These are phyloP conservation scores for Drosophila asahinai DNA, from an alignment of 1,140 invertebrate genomes.

Conservation along the genomic window DNA sequence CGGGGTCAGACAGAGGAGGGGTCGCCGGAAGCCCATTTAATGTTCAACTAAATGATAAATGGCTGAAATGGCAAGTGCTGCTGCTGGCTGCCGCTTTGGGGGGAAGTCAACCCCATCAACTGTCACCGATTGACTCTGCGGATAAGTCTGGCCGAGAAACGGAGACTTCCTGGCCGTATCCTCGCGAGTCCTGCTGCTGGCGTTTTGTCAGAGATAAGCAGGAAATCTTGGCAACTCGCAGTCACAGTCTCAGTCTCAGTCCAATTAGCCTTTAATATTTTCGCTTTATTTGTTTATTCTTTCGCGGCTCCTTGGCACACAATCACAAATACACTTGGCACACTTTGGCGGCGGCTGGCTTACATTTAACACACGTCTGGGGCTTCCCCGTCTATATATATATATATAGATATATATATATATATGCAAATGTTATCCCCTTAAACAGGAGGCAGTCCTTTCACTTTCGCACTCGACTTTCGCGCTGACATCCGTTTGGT, in stretches of 20 bases:
- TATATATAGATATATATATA: conserved; percentile 6
- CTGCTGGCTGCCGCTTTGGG: conserved; percentile 5
- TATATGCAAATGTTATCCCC: conserved; percentile 45
- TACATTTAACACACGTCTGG: conserved; percentile 54
- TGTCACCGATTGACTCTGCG: conserved; percentile 68
- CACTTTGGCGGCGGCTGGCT: conserved; percentile 42
- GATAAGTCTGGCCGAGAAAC: conserved; percentile 53
- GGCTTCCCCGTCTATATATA: conserved; percentile 28
- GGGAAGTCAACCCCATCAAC: conserved; percentile 52
- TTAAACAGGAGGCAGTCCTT: conserved; percentile 28
- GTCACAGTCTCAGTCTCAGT: conserved; percentile 7
- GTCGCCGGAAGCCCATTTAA: conserved; percentile 75
- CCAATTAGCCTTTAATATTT: conserved; percentile 51
- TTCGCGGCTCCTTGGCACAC: conserved; percentile 29
- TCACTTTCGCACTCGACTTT: conserved; percentile 27
- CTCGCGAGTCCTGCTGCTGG: conserved; percentile 53
- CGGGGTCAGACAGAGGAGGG: conserved; percentile 25
- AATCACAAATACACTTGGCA: conserved; percentile 59
- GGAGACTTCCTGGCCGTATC: conserved; percentile 32
- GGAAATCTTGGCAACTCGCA: conserved; percentile 33
- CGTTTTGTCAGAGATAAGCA: conserved; percentile 68
- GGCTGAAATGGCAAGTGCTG: conserved; percentile 48
- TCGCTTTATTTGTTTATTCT: conserved; percentile 40
- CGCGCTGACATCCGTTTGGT: conserved; percentile 59
- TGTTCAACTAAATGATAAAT: conserved; percentile 78